Evolutionary conservation across 2,113 vertebrate genomes (phyloP).

Genomic region (Notarius quadriscutis): DNA sequence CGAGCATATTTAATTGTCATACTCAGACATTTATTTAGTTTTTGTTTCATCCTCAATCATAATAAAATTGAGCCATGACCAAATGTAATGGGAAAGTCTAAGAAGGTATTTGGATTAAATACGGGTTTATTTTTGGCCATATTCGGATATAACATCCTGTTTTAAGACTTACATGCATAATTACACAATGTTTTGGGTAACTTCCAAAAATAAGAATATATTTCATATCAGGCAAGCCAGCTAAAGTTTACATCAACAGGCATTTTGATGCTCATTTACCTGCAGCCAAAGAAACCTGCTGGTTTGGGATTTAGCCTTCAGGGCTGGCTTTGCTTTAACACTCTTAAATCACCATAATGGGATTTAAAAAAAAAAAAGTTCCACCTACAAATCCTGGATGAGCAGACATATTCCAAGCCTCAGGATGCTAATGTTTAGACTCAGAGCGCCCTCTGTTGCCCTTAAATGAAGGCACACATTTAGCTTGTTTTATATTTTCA

Average conservation of each 20-base stretch:
- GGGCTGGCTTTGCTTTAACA: background rate
- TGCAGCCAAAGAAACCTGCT: background rate
- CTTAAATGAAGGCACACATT: background rate
- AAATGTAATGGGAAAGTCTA: background rate
- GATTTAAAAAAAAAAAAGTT: too few relatives aligned
- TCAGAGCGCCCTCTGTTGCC: slow-evolving; percentile 42
- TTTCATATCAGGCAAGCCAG: background rate
- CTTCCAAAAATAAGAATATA: background rate
- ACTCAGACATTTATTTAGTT: background rate
- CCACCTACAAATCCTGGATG: background rate
- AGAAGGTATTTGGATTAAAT: background rate
- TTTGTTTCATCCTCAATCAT: background rate
- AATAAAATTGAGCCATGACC: background rate
- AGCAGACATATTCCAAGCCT: background rate
- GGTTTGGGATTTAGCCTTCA: background rate
- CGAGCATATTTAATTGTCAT: background rate
- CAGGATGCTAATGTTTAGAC: background rate
- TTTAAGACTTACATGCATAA: slow-evolving; percentile 2
- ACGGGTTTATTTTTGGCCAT: background rate
- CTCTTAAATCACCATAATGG: slow-evolving; percentile 14
- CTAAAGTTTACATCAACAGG: background rate
- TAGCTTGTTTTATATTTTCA: background rate
- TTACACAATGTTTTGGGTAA: background rate
- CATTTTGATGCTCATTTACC: background rate
- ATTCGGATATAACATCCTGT: background rate